Percentiles rank a stretch among this genome's conserved stretches.
Evolutionary conservation across 2,113 vertebrate species (phyloP).

Genomic region (Oncorhynchus mykiss): DNA sequence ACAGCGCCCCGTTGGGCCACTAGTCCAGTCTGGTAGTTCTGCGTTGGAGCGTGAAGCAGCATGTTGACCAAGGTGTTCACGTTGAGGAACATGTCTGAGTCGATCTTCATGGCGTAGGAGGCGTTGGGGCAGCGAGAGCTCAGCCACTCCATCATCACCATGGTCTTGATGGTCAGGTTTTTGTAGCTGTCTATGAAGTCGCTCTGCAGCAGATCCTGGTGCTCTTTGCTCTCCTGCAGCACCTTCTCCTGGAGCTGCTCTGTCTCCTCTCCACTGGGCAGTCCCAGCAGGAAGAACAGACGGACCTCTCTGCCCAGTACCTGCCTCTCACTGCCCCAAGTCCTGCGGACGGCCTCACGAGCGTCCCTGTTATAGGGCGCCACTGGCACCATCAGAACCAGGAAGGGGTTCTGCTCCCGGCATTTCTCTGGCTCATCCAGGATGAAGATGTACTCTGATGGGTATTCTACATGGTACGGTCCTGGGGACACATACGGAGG

Average conservation of each 20-base stretch:
- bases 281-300: constrained; percentile 54
- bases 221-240: constrained; percentile 51
- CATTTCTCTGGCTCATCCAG: constrained; percentile 55
- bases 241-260: constrained; percentile 4
- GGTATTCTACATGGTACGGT: constrained; percentile 43
- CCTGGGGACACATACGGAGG: constrained; percentile 21
- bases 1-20: constrained; percentile 10
- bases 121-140: too few relatives aligned
- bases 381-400: constrained; percentile 61
- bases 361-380: constrained; percentile 11
- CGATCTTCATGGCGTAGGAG: too few relatives aligned
- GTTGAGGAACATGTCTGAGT: constrained; percentile 67
- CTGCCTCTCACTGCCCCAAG: constrained; percentile 56
- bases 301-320: constrained; percentile 42
- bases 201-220: constrained; percentile 69
- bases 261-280: not conserved
- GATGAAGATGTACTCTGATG: constrained; percentile 46
- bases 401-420: constrained; percentile 32
- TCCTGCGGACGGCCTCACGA: constrained; percentile 46
- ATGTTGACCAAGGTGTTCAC: constrained; percentile 32
- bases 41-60: not conserved
- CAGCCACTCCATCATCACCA: too few relatives aligned
- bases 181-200: constrained; percentile 56
- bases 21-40: constrained; percentile 21
- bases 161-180: too few relatives aligned